A percentile compares a stretch with the other conserved stretches of the same genome.
Evolutionary conservation across 2,888 invertebrate genomes (phyloP).

Genomic region (Prenolepis imparis): DNA sequence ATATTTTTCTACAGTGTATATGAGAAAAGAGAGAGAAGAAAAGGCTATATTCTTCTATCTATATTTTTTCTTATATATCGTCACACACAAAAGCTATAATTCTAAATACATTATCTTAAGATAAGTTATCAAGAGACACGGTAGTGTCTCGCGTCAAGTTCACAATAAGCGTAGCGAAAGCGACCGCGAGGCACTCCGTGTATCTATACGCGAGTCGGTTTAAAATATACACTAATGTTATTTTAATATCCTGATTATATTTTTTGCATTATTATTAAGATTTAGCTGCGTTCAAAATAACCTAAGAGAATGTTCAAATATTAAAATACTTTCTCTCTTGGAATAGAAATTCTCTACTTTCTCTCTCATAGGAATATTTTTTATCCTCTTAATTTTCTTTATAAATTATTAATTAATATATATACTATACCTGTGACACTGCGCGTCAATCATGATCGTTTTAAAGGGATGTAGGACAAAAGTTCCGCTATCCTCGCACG

Average conservation of each 20-base stretch:
- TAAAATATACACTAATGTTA: no score
- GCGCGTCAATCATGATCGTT: conserved; percentile 60
- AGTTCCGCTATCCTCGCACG: conserved; percentile 51
- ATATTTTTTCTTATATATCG: neutral
- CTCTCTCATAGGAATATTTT: neutral
- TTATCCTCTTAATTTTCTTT: neutral
- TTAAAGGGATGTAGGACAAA: conserved; percentile 66
- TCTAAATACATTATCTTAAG: no score
- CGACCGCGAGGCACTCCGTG: no score
- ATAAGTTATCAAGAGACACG: no score
- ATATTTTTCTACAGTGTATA: no score
- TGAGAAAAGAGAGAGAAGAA: neutral
- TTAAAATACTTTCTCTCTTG: neutral
- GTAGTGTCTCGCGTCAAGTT: no score
- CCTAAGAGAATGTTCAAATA: neutral
- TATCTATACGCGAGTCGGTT: no score
- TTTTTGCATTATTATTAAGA: no score
- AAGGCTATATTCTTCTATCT: neutral
- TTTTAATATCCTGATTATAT: neutral
- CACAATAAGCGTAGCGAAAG: no score
- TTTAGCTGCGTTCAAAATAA: neutral
- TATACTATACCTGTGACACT: conserved; percentile 73
- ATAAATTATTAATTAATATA: neutral
- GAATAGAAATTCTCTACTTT: no score
- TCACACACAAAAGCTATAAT: no score